Evolutionary conservation across 2,797 vertebrate genomes (phyloP).

Genomic region (Uromys caudimaculatus): DNA sequence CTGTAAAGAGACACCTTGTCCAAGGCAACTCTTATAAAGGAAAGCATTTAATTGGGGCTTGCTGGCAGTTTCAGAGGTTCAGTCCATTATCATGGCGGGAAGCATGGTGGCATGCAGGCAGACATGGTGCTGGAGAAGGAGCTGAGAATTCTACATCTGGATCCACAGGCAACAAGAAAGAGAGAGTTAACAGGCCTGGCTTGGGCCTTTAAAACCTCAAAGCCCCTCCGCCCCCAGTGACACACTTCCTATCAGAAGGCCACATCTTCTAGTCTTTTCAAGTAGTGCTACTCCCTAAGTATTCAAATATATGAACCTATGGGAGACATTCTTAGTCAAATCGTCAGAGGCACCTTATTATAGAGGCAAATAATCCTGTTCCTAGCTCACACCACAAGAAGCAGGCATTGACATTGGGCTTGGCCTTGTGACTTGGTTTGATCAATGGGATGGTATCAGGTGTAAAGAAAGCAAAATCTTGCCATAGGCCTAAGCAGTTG

Average conservation of each 20-base stretch:
- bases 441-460: background rate
- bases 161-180: background rate
- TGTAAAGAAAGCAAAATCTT: background rate
- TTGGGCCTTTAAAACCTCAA: background rate
- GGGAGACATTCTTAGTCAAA: background rate
- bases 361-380: slow-evolving; percentile 27
- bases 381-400: background rate
- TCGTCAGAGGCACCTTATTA: background rate
- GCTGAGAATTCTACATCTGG: background rate
- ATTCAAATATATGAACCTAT: background rate
- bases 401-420: background rate
- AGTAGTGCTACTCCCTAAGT: background rate
- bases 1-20: background rate
- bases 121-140: background rate
- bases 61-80: background rate
- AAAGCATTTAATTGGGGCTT: background rate
- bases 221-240: no score
- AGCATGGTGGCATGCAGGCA: background rate
- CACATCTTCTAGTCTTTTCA: background rate
- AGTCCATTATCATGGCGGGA: background rate
- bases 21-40: background rate
- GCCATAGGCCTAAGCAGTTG: background rate
- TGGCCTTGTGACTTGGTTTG: background rate
- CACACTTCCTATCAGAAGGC: background rate
- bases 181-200: background rate